Percentiles rank a stretch among this genome's conserved stretches.
phyloP scores from a whole-genome alignment of 2,888 invertebrate species.

The Tolmerus cingulatus region DNA sequence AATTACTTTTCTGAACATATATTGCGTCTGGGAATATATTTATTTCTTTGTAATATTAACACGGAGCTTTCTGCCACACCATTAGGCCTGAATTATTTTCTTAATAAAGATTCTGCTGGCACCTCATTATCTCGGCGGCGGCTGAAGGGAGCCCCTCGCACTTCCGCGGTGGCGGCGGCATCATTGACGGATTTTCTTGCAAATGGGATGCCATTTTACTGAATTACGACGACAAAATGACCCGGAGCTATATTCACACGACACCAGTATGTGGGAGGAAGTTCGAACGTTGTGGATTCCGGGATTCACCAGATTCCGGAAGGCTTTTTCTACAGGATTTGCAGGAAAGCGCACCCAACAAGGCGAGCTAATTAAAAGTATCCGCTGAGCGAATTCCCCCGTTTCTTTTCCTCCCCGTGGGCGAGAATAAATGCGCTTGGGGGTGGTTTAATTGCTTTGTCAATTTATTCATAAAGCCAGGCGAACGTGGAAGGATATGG shows the following conservation, averaged over 20 bases:
- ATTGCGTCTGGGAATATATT: neutral
- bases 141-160: neutral
- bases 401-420: neutral
- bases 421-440: neutral
- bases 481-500: neutral
- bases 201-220: neutral
- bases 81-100: neutral
- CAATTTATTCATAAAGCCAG: neutral
- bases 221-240: neutral
- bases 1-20: neutral
- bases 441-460: neutral
- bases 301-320: conserved; percentile 20
- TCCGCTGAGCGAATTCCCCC: conserved; percentile 3
- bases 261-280: neutral
- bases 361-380: conserved; percentile 14
- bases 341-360: conserved; percentile 2
- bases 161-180: conserved; percentile 1
- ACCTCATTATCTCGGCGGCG: neutral
- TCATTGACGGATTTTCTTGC: neutral
- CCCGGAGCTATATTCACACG: conserved; percentile 16
- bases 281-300: conserved; percentile 25
- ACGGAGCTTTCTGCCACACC: neutral
- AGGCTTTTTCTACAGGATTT: neutral
- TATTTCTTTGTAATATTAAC: neutral
- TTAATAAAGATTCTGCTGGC: neutral